Percentiles rank a stretch among this genome's conserved stretches.
Evolutionary conservation across 2,113 vertebrate species (phyloP).

Genomic region (Megaceryle torquata): DNA sequence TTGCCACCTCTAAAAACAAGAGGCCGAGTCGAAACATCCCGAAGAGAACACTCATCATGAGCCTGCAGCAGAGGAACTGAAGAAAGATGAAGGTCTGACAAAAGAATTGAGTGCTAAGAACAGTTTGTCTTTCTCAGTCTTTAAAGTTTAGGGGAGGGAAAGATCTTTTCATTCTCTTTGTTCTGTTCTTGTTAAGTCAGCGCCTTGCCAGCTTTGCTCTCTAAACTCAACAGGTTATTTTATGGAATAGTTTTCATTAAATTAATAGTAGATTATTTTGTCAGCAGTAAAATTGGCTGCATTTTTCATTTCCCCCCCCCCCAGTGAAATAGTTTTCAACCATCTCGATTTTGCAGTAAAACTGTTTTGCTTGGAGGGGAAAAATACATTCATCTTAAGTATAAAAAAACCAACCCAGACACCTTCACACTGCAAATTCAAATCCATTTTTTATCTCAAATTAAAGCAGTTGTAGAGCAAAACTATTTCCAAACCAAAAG

Average conservation of each 20-base stretch:
- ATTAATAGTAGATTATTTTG: neutral
- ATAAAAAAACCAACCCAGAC: neutral
- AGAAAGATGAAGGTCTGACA: neutral
- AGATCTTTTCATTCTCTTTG: neutral
- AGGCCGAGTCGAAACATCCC: neutral
- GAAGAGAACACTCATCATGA: neutral
- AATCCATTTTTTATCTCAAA: neutral
- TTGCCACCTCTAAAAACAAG: accelerated
- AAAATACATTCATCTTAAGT: neutral
- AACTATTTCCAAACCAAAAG: neutral
- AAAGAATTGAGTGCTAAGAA: neutral
- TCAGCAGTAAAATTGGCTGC: neutral
- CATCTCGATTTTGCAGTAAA: neutral
- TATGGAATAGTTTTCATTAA: neutral
- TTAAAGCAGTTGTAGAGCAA: neutral
- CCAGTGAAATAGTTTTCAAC: neutral
- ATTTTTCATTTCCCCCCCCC: neutral
- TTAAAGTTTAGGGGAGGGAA: neutral
- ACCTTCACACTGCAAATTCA: neutral
- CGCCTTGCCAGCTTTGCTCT: neutral
- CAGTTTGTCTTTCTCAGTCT: neutral
- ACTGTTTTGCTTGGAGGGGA: neutral
- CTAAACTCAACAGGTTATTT: neutral
- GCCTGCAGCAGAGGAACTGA: neutral
- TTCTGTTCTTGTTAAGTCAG: neutral